Evolutionary conservation across 1,140 invertebrate species (phyloP), one percentile per base, ranked within the genome.

Genomic region (Bombus cullumanus): DNA sequence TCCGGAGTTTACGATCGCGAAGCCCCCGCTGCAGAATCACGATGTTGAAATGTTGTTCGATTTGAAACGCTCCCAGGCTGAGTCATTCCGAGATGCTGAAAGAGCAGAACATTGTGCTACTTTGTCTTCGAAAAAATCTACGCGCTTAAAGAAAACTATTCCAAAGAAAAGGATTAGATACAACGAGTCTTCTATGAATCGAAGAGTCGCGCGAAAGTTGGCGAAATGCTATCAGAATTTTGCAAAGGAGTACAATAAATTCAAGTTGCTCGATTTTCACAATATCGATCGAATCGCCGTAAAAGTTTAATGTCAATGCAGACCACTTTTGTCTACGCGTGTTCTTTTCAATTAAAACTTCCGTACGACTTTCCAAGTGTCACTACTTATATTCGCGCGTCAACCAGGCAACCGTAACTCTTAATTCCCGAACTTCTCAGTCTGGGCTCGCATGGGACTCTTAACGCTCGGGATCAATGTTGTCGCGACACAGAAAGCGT

Each of bases 281-380:
- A 1, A 15, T 12, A n/a, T 72, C 37, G 31, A 74, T 43, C 13
- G 31, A 34, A 2, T 18, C 18, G 47, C 18, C 0, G 47, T 53
- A n/a, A 28, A 37, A 39, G 25, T 39, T 41, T 22, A 15, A 15
- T 39, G 1, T 8, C 12, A 4, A 59, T 41, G 22, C 53, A 8
- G 13, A n/a, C 34, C 9, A 62, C 28, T 73, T 62, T 74, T 12
- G 13, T 66, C n/a, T 34, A 39, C 1, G 34, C 28, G 31, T 34
- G 72, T 83, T 53, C 59, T 47, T 83, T 78, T 83, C 75, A 78
- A 83, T 83, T 83, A 83, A 83, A 83, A 69, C 43, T 83, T 83
- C 59, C 47, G 12, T 59, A 25, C 34, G 37, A 43, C 34, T 71
- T 69, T 31, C 47, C 74, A 57, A 78, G 82, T 78, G 47, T 57